Evolutionary conservation across 2,797 vertebrate genomes (phyloP).

Genomic region (Rhinella marina): DNA sequence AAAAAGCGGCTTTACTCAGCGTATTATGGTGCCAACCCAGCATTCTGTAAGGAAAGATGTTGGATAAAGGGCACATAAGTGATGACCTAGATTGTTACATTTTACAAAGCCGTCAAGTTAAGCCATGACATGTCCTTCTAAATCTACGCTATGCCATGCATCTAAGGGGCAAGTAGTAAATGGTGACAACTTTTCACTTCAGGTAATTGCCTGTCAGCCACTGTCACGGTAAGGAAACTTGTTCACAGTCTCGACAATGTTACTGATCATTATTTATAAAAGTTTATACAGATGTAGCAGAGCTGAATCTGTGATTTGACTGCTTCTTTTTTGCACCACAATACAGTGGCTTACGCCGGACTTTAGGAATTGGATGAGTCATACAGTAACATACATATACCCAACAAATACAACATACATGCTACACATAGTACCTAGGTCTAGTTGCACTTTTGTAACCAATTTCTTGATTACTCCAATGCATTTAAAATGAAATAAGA

Average conservation of each 20-base stretch:
- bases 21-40: not conserved
- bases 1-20: not conserved
- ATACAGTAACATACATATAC: not conserved
- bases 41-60: not conserved
- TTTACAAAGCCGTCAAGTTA: conserved; percentile 4
- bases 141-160: not conserved
- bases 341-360: not conserved
- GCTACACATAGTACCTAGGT: not conserved
- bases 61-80: not conserved
- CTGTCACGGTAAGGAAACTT: not conserved
- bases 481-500: too few relatives aligned
- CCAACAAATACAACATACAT: not conserved
- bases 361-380: not conserved
- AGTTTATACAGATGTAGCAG: not conserved
- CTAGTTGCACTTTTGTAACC: too few relatives aligned
- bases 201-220: not conserved
- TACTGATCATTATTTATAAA: not conserved
- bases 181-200: not conserved
- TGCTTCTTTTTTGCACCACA: not conserved
- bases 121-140: not conserved
- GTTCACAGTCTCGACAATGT: not conserved
- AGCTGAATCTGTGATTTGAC: not conserved
- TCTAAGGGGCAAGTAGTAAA: not conserved
- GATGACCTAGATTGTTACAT: conserved; percentile 11
- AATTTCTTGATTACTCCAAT: too few relatives aligned